Evolutionary conservation across 2,888 invertebrate genomes (phyloP).

Genomic region (Nesidiocoris tenuis): DNA sequence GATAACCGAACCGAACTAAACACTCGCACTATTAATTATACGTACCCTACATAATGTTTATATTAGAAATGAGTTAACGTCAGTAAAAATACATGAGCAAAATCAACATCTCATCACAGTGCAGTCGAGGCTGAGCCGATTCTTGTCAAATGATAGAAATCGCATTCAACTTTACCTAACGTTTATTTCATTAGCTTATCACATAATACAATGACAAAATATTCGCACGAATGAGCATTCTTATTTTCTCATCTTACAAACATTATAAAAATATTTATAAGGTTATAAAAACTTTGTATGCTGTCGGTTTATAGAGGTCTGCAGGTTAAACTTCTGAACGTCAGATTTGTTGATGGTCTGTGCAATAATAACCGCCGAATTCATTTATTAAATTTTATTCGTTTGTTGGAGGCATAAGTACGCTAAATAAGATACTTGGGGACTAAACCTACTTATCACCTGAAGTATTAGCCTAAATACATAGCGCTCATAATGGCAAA

Average conservation of each 20-base stretch:
- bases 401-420: too few relatives aligned
- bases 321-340: too few relatives aligned
- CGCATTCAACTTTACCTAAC: background rate
- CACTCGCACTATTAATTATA: background rate
- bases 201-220: conserved; percentile 16
- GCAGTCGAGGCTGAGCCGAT: conserved; percentile 36
- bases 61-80: conserved; percentile 15
- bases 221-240: conserved; percentile 25
- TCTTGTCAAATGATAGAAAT: conserved; percentile 13
- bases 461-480: conserved; percentile 28
- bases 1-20: too few relatives aligned
- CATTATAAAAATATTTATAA: conserved; percentile 24
- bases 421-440: background rate
- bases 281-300: too few relatives aligned
- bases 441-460: conserved; percentile 15
- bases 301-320: too few relatives aligned
- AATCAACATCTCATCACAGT: conserved; percentile 41
- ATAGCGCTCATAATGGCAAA: background rate
- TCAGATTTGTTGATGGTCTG: too few relatives aligned
- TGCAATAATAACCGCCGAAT: too few relatives aligned
- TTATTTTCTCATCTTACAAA: conserved; percentile 18
- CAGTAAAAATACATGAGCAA: conserved; percentile 41
- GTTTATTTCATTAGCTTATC: conserved; percentile 24
- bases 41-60: background rate
- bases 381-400: too few relatives aligned